Base-by-base conservation (phyloP, 92 coral and sea anemone genomes). In the Bergia sp. region DNA sequence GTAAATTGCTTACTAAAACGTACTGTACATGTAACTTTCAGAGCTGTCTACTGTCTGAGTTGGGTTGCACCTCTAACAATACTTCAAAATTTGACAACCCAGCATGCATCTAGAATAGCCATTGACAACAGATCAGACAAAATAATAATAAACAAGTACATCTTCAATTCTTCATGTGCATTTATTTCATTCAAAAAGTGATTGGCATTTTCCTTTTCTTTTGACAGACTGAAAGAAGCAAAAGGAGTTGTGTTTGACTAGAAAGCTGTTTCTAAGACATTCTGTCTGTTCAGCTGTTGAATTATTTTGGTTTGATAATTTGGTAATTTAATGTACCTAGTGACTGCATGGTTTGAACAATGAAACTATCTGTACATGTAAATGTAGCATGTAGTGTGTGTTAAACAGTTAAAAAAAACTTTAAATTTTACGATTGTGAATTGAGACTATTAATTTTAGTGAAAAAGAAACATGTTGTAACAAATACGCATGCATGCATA, bases 211-310 rank as follows among this genome's bases (percentile, higher is more conserved):
- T 85, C 77, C 83, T 89, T 86, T 86, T 89, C 85, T 91, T 87
- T 91, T 89, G 86, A 91, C 98, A 95, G 98, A 95, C 89, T 93
- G 92, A 95, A 95, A 95, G 96, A 94, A 91, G 98, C 98, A 88
- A 95, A 95, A 90, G 98, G 98, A 95, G 98, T 95, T 73, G 94
- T 93, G 90, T 95, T 95, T 93, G 96, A 95, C 90, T 83, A 57
- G 44, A 80, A 78, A 69, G 76, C 86, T 44, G 76, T 45, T 18
- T 61, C 69, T 61, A 61, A 61, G 29, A 20, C 58, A 8, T 18
- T 53, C 58, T 11, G 58, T 53, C 23, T 61, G 69, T 18, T 61
- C 23, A 6, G 69, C 20, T 21, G 29, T 61, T 61, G 69, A 61
- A 61, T 57, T 57, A 3, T 45, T 45, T 53, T 53, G 58, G 58